Evolutionary conservation across 2,888 invertebrate species (phyloP), one percentile per base, ranked within the genome.

Genomic region (Tenodera sinensis): DNA sequence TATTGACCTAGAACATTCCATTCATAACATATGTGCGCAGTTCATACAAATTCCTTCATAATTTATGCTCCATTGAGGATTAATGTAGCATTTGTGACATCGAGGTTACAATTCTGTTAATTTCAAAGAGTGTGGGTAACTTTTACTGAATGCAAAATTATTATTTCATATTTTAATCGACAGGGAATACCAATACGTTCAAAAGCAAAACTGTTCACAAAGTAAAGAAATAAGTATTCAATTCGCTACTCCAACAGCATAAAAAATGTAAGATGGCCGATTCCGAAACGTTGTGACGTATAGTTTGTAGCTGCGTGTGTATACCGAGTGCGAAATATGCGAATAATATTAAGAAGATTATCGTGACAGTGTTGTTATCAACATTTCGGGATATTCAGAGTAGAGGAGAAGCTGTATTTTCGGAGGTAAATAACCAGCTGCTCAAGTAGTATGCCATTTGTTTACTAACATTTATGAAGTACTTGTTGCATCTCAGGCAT

Each of bases 231-330:
- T 20, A 20, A 71, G 54, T 71, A 71, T 25, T 71, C 54, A 71
- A 71, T 20, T 71, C 54, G 54, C 15, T 71, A 71, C 54, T 71
- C 2, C 54, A 71, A 71, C 15, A 71, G 20, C 54, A 71, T 71
- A 71, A 71, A 28, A 86, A 86, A 86, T 88, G 54, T 83, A 88
- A 88, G 81, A 88, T 88, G 88, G 88, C 88, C n/a, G 88, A 82
- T 71, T 27, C 28, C 82, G 85, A 27, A 71, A 85, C 88, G 88
- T 71, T 71, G 54, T 88, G 88, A 88, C 88, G 88, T 88, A 85
- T 81, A 71, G 47, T 85, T 88, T 88, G 88, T 85, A 84, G 27
- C 83, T 88, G 88, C 34, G 83, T 85, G 54, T 71, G 54, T 71
- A 71, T 71, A 20, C 25, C 20, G 25, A 25, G 15, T 71, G 54